Conservation (phyloP, 2,113 vertebrate species). For the Ameiurus melas region DNA sequence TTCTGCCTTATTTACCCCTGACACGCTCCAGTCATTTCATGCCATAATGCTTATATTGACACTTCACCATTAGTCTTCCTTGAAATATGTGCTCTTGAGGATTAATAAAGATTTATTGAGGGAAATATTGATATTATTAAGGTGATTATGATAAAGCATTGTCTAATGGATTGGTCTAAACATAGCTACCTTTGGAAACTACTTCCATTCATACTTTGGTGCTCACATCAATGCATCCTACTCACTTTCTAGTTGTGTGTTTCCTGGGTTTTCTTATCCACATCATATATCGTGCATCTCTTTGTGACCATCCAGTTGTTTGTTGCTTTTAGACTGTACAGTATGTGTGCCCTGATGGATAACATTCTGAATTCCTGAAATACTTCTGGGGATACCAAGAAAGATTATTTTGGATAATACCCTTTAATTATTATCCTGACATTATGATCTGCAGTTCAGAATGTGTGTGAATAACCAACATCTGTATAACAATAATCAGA, state of each 20-base stretch:
- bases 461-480: not conserved
- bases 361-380: not conserved
- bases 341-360: not conserved
- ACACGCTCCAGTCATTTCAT: not conserved
- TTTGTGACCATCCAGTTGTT: not conserved
- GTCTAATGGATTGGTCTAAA: not conserved
- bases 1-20: not conserved
- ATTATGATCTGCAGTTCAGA: not conserved
- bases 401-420: not conserved
- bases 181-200: not conserved
- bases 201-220: not conserved
- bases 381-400: not conserved
- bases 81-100: not conserved
- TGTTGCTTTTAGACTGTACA: slow-evolving; percentile 14
- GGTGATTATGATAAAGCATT: slow-evolving; percentile 16
- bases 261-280: slow-evolving; percentile 28
- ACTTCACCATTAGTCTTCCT: not conserved
- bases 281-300: not conserved
- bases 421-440: not conserved
- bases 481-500: no score
- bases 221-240: slow-evolving; percentile 28
- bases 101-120: slow-evolving; percentile 16
- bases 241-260: not conserved
- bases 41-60: not conserved
- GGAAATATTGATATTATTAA: not conserved